These are phyloP conservation scores for Villa cingulata DNA, from an alignment of 2,888 invertebrate genomes.

Conservation along the genomic window DNA sequence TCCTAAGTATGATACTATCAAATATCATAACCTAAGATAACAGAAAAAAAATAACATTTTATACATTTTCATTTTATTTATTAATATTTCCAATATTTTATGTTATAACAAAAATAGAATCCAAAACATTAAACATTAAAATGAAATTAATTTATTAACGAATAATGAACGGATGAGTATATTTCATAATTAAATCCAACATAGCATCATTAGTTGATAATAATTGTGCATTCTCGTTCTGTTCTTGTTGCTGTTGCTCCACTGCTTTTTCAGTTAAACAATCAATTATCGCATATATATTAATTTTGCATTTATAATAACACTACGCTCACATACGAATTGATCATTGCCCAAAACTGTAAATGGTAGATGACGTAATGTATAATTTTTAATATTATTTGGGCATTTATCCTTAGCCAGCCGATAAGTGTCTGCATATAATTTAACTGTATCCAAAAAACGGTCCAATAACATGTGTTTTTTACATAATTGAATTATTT, in stretches of 20 bases:
- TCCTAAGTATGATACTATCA: too few relatives aligned
- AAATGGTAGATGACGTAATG: constrained; percentile 43
- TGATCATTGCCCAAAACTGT: constrained; percentile 38
- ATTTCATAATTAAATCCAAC: too few relatives aligned
- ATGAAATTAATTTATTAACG: too few relatives aligned
- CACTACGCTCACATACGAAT: constrained; percentile 49
- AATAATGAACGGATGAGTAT: too few relatives aligned
- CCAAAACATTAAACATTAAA: too few relatives aligned
- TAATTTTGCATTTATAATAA: constrained; percentile 55
- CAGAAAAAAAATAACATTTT: too few relatives aligned
- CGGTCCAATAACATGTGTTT: constrained; percentile 47
- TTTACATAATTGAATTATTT: constrained; percentile 49
- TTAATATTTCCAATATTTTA: too few relatives aligned
- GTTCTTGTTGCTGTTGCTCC: neutral
- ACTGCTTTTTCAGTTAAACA: constrained; percentile 43
- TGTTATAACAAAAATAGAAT: too few relatives aligned
- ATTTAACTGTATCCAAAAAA: constrained; percentile 48
- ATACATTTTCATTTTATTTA: too few relatives aligned
- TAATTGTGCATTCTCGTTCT: too few relatives aligned
- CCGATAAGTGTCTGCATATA: constrained; percentile 50
- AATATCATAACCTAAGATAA: too few relatives aligned
- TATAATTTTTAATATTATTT: constrained; percentile 41
- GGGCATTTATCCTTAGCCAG: constrained; percentile 45
- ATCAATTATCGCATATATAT: constrained; percentile 56
- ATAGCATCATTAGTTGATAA: too few relatives aligned